Conservation (phyloP, 2,113 vertebrate species). For the Albula goreensis region DNA sequence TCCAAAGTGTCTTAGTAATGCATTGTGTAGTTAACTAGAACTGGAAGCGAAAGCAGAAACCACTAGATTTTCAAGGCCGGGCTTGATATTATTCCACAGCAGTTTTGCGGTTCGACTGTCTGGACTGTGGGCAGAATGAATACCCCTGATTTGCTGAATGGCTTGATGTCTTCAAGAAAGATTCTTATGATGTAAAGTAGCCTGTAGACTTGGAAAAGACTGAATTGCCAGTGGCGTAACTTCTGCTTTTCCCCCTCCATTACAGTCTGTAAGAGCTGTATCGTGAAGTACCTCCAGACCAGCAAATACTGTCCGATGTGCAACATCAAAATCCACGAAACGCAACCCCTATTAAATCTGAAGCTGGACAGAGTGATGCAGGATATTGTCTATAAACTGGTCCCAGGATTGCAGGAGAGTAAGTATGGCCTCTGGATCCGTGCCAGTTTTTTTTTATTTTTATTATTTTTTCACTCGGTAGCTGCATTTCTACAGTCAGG, state of each 20-base stretch:
- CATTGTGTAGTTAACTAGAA: no score
- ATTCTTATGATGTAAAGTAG: neutral
- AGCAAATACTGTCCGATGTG: constrained; percentile 99
- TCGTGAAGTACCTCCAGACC: constrained; percentile 96
- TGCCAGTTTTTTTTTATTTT: no score
- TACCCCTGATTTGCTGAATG: neutral
- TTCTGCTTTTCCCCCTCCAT: neutral
- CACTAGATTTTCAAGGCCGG: no score
- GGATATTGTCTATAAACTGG: constrained; percentile 96
- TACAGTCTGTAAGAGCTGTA: constrained; percentile 95
- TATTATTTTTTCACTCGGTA: no score
- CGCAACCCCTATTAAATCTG: constrained; percentile 93
- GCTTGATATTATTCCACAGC: no score
- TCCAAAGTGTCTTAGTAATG: no score
- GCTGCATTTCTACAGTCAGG: no score
- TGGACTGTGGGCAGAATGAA: no score
- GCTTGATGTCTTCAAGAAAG: neutral
- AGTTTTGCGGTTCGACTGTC: no score
- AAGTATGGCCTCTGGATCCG: constrained; percentile 51
- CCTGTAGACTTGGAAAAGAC: neutral
- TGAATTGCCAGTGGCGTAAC: neutral
- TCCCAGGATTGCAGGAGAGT: constrained; percentile 95
- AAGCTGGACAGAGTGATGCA: constrained; percentile 98
- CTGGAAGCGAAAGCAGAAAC: no score
- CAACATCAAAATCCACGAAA: constrained; percentile 99